Conservation (phyloP, 2,113 vertebrate species). For the Psettodes erumei region DNA sequence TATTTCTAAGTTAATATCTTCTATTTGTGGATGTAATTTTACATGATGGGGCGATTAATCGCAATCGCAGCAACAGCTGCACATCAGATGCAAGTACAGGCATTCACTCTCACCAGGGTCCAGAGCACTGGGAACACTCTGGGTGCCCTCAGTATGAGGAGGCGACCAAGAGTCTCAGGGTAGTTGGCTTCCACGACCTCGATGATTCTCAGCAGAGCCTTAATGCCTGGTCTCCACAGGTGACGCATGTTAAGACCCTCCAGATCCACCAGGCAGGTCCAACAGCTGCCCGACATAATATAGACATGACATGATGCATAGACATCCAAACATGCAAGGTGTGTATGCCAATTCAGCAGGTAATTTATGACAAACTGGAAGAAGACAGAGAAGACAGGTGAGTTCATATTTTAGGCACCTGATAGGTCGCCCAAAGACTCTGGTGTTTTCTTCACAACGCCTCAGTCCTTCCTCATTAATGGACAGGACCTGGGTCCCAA, state of each 20-base stretch:
- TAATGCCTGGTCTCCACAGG: slow-evolving; percentile 95
- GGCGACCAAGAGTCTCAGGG: slow-evolving; percentile 93
- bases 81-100: neutral
- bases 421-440: slow-evolving; percentile 93
- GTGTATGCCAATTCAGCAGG: neutral
- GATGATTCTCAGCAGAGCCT: slow-evolving; percentile 94
- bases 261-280: slow-evolving; percentile 97
- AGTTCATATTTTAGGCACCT: slow-evolving; percentile 80
- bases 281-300: slow-evolving; percentile 82
- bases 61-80: neutral
- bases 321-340: neutral
- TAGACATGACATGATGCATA: neutral
- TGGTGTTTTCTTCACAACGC: slow-evolving; percentile 94
- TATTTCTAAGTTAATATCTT: too few species aligned
- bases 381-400: too few species aligned
- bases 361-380: neutral
- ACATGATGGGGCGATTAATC: neutral
- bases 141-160: slow-evolving; percentile 93
- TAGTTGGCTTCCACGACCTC: slow-evolving; percentile 98
- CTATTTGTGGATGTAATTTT: neutral
- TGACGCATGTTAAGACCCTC: slow-evolving; percentile 98
- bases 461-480: slow-evolving; percentile 96
- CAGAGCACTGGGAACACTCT: slow-evolving; percentile 95
- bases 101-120: slow-evolving; percentile 87
- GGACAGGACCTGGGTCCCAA: slow-evolving; percentile 87